Percentiles rank a stretch among this genome's conserved stretches.
These are phyloP conservation scores for Sylvia atricapilla DNA, from an alignment of 2,113 vertebrate species.

Conservation along the genomic window DNA sequence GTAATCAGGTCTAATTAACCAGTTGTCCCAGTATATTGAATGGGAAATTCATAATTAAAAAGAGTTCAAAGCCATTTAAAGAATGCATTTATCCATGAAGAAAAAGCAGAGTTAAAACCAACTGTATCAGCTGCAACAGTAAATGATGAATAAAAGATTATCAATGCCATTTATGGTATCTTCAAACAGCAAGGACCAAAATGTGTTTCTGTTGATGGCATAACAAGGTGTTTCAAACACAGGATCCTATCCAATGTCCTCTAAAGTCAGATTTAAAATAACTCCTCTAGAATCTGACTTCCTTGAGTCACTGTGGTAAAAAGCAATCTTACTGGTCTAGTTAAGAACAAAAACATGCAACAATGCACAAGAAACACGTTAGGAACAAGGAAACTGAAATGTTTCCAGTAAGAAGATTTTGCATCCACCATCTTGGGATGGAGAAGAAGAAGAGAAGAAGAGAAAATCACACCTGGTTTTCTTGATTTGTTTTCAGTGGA, in stretches of 20 bases:
- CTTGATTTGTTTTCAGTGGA: background rate
- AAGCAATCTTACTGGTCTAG: background rate
- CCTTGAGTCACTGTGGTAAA: background rate
- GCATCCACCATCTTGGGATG: background rate
- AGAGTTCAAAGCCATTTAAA: background rate
- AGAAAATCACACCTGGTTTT: background rate
- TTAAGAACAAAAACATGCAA: background rate
- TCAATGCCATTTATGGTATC: background rate
- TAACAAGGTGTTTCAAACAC: background rate
- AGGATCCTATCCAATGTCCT: background rate
- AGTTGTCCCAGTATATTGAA: background rate
- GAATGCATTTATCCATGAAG: background rate
- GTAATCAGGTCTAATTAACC: background rate
- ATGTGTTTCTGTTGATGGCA: background rate
- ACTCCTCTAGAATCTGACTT: background rate
- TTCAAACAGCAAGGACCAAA: background rate
- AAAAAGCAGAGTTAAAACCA: background rate
- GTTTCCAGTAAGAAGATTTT: background rate
- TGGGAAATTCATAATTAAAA: background rate
- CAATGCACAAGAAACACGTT: background rate
- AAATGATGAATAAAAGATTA: conserved; percentile 23
- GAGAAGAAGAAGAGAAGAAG: background rate
- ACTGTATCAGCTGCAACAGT: background rate
- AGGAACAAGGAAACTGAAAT: background rate
- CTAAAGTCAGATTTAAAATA: conserved; percentile 1